phyloP scores from a whole-genome alignment of 1,140 invertebrate species.

The Lepidostoma basale region DNA sequence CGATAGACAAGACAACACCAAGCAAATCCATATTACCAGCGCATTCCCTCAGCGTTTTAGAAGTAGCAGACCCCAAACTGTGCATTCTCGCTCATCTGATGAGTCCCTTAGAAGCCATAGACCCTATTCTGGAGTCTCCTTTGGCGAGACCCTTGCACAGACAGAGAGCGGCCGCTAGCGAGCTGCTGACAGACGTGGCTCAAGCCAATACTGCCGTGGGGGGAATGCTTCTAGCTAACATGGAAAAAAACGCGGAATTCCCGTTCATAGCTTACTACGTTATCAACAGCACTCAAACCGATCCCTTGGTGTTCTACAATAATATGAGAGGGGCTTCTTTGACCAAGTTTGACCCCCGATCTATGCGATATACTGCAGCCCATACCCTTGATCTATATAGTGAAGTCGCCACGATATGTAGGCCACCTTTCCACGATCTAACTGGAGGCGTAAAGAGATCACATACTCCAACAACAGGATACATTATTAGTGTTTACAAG shows the following conservation, averaged over 20 bases:
- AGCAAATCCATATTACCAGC: constrained; percentile 58
- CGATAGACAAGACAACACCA: constrained; percentile 64
- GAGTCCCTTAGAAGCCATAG: constrained; percentile 82
- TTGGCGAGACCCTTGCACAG: constrained; percentile 76
- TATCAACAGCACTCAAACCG: constrained; percentile 83
- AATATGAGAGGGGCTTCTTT: constrained; percentile 79
- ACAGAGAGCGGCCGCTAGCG: constrained; percentile 77
- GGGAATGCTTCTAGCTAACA: constrained; percentile 84
- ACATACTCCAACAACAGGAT: constrained; percentile 80
- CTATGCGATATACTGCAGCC: constrained; percentile 79
- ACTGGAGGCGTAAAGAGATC: constrained; percentile 73
- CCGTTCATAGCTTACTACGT: constrained; percentile 91
- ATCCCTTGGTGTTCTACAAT: constrained; percentile 83
- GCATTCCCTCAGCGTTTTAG: constrained; percentile 69
- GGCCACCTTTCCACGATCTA: constrained; percentile 80
- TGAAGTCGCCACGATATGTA: constrained; percentile 87
- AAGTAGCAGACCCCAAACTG: constrained; percentile 86
- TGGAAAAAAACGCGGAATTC: constrained; percentile 88
- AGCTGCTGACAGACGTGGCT: constrained; percentile 76
- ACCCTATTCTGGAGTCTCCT: constrained; percentile 82
- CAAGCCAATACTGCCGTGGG: constrained; percentile 74
- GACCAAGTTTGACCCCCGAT: constrained; percentile 81
- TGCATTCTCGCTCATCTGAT: constrained; percentile 86
- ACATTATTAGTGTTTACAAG: constrained; percentile 91
- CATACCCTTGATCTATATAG: constrained; percentile 86